Evolutionary conservation across 2,888 invertebrate species (phyloP), one percentile per base, ranked within the genome.

Genomic region (Sturmia bella): DNA sequence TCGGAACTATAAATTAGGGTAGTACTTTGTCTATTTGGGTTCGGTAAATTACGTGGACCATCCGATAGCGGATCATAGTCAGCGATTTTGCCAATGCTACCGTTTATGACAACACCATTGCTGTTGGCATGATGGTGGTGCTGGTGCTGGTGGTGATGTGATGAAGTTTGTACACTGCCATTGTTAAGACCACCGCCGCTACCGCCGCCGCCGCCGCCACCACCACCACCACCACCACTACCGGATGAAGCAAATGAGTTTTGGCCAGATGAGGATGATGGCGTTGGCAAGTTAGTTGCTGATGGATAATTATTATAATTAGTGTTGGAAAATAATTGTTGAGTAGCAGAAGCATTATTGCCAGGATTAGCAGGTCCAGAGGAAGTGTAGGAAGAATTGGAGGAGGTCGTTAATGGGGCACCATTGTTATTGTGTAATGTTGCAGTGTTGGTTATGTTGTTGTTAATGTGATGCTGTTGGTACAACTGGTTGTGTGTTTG

Each of bases 1-100:
- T 95, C 94, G 54, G 95, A 95, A 86, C 96, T 96, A 91, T 97
- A 97, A 87, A 97, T 96, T 84, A 97, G 93, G 19, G 96, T 96
- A 66, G 96, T 95, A 3, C 95, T 95, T 86, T 95, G 94, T 86
- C 96, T 92, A 80, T 95, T 94, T 4, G 96, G 94, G 88, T 95
- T 95, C 0, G 95, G 95, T 80, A 93, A 92, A 61, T 92, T 92
- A 83, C 95, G 92, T 15, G 95, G 95, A 59, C 94, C 94, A 87
- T 95, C 95, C 85, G 93, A 93, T 84, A 95, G 91, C 3, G 96
- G 96, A 89, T 96, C 96, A 87, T 96, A 96, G 87, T 96, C 96
- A 84, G 95, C 95, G 85, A 96, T 95, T 92, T 95, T 93, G 84
- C 95, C 94, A 88, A 96, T 93, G 89, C 92, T 85, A 54, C 79